Evolutionary conservation across 64 coral and sea anemone genomes (phyloP), one percentile per base, ranked within the genome.

Genomic region (Catalaphyllia jardinei): DNA sequence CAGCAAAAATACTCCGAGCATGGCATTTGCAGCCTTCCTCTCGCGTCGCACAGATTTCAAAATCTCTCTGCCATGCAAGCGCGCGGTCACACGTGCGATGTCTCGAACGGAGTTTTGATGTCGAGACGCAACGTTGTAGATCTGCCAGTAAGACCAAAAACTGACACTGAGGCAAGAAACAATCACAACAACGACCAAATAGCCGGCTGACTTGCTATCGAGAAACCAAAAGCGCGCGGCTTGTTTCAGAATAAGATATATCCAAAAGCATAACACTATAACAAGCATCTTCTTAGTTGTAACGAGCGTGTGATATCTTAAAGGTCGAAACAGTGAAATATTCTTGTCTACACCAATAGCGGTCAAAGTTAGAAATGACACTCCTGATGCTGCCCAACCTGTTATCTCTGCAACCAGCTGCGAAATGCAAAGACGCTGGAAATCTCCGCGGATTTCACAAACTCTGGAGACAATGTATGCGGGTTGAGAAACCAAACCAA

Each of bases 401-500:
- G 38, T 50, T 79, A 52, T 24, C 29, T 87, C 42, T 14, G 90
- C 71, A 13, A 92, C 74, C 30, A 86, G 49, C 29, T 63, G 29
- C 0, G 90, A 51, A 6, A 87, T 87, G 59, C 90, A 92, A 25
- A 87, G 86, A 35, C 87, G 39, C 30, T 31, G 22, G 6, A 52
- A 19, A 8, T 83, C 86, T 22, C 79, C 75, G 27, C 63, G 59
- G n/a, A 78, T 42, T 52, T 86, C 86, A 38, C 72, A 75, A 71
- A 87, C 63, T 30, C 87, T 92, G 62, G 87, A 83, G 15, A 55
- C 76, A 7, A 83, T 87, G 54, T 80, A 89, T 79, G 77, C 87
- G 18, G 92, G 87, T 67, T 93, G 92, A 3, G 92, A 79, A 12
- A 89, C 31, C 0, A 88, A 54, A 63, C 86, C 92, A 39, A 88